Evolutionary conservation across 2,888 invertebrate species (phyloP).

Genomic region (Tiliacea citrago): DNA sequence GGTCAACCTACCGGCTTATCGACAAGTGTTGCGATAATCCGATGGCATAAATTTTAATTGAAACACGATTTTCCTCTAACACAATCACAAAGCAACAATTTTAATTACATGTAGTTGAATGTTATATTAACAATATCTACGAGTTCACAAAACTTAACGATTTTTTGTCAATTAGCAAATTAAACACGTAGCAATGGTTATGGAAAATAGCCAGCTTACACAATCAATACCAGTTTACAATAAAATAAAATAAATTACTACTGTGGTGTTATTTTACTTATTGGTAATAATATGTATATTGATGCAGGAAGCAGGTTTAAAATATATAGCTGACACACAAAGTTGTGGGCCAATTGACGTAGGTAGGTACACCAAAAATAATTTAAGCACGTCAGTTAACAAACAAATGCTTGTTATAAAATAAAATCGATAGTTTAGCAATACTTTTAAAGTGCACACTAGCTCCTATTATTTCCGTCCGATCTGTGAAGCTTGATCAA

Average conservation of each 20-base stretch:
- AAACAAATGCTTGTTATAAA: neutral
- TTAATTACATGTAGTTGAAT: constrained; percentile 15
- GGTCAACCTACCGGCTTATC: constrained; percentile 41
- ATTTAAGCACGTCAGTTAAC: neutral
- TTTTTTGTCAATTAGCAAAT: constrained; percentile 24
- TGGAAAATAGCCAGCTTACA: constrained; percentile 4
- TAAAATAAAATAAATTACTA: neutral
- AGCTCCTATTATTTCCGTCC: neutral
- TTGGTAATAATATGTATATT: neutral
- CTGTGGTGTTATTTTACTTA: neutral
- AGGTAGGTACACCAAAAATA: neutral
- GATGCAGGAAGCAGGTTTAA: constrained; percentile 2
- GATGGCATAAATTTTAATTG: constrained; percentile 38
- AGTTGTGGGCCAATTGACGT: neutral
- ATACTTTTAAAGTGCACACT: neutral
- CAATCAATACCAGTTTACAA: neutral
- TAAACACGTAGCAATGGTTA: neutral
- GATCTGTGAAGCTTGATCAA: neutral
- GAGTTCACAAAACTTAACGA: constrained; percentile 21
- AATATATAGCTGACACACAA: constrained; percentile 5
- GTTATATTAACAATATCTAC: neutral
- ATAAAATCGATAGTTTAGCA: neutral
- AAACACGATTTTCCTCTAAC: constrained; percentile 33
- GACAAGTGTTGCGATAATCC: constrained; percentile 35
- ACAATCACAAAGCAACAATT: constrained; percentile 9